These are phyloP conservation scores for Protosalanx chinensis DNA, from an alignment of 2,797 vertebrate species.

Conservation along the genomic window DNA sequence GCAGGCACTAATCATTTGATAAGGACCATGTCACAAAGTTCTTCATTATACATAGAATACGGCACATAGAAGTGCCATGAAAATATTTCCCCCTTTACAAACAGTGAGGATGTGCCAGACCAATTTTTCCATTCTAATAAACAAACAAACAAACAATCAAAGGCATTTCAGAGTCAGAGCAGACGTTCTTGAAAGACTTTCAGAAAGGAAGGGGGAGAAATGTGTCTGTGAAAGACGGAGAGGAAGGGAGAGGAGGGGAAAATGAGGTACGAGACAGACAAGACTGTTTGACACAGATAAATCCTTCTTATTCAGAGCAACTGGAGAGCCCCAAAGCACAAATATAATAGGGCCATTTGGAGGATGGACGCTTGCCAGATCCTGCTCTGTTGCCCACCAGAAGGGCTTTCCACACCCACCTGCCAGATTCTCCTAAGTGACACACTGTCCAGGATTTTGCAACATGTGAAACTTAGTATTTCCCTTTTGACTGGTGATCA, in stretches of 20 bases:
- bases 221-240: slow-evolving; percentile 29
- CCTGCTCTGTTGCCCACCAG: slow-evolving; percentile 49
- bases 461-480: slow-evolving; percentile 31
- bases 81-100: background rate
- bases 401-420: slow-evolving; percentile 61
- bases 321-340: slow-evolving; percentile 59
- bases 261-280: slow-evolving; percentile 54
- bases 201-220: slow-evolving; percentile 1
- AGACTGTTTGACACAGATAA: slow-evolving; percentile 72
- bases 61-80: too few species aligned
- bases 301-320: slow-evolving; percentile 71
- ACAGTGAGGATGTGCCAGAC: background rate
- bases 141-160: slow-evolving; percentile 17
- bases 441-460: background rate
- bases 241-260: slow-evolving; percentile 34
- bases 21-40: too few species aligned
- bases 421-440: slow-evolving; percentile 37
- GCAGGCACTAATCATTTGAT: too few species aligned
- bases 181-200: slow-evolving; percentile 35
- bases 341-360: slow-evolving; percentile 69
- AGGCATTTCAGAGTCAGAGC: slow-evolving; percentile 20
- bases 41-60: too few species aligned
- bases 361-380: slow-evolving; percentile 66
- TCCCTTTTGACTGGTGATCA: slow-evolving; percentile 32
- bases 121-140: slow-evolving; percentile 2